Conservation (phyloP, 1,140 invertebrate species). For the Tribolium madens region DNA sequence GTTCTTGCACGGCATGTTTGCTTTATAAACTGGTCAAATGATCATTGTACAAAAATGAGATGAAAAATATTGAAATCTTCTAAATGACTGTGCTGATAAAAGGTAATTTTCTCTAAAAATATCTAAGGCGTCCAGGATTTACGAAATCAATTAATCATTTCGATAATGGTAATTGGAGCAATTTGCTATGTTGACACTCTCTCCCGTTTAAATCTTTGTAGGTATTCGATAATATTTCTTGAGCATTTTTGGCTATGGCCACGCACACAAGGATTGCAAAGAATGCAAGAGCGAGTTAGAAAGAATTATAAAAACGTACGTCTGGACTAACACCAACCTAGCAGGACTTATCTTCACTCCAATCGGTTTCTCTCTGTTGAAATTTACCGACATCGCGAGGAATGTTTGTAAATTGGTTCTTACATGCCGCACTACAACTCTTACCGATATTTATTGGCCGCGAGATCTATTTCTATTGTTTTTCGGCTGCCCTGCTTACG, state of each 20-base stretch:
- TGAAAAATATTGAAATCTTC: too few species aligned
- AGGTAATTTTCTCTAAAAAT: slow-evolving; percentile 6
- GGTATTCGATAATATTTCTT: slow-evolving; percentile 24
- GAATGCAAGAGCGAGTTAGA: slow-evolving; percentile 45
- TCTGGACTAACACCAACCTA: slow-evolving; percentile 43
- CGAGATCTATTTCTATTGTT: slow-evolving; percentile 56
- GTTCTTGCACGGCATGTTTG: too few species aligned
- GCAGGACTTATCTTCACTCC: slow-evolving; percentile 55
- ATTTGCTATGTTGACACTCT: slow-evolving; percentile 34
- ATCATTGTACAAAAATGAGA: too few species aligned
- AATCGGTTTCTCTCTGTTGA: slow-evolving; percentile 54
- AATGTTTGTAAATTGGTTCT: slow-evolving; percentile 63
- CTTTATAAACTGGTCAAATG: too few species aligned
- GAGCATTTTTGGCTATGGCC: slow-evolving; percentile 32
- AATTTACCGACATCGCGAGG: slow-evolving; percentile 59
- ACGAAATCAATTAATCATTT: slow-evolving; percentile 8
- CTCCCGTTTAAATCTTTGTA: slow-evolving; percentile 20
- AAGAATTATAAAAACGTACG: slow-evolving; percentile 46
- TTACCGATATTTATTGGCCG: slow-evolving; percentile 52
- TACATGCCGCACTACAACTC: slow-evolving; percentile 60
- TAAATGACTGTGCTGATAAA: too few species aligned
- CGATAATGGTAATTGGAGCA: slow-evolving; percentile 37
- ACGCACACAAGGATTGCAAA: slow-evolving; percentile 46
- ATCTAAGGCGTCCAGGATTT: background rate
- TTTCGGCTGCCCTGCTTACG: slow-evolving; percentile 21